Evolutionary conservation across 2,888 invertebrate genomes (phyloP).

Genomic region (Tridacna gigas): DNA sequence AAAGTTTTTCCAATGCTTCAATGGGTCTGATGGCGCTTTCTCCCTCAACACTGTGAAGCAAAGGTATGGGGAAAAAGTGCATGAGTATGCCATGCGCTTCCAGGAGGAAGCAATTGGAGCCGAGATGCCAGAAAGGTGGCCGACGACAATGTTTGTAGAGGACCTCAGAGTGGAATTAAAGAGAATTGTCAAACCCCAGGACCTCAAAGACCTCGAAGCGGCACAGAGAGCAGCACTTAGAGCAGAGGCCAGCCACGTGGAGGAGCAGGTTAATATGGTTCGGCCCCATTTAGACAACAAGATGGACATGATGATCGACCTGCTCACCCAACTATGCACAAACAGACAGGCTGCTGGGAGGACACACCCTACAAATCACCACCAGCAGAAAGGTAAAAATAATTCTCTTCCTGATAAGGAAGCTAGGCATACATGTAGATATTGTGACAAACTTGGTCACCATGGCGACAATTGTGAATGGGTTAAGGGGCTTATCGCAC

Average conservation of each 20-base stretch:
- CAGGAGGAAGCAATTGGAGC: background rate
- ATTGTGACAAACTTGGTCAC: background rate
- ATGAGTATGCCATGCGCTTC: conserved; percentile 21
- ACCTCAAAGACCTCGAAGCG: conserved; percentile 1
- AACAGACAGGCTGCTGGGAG: background rate
- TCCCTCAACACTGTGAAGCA: conserved; percentile 14
- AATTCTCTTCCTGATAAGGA: conserved; percentile 3
- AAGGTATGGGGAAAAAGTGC: conserved; percentile 15
- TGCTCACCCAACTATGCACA: background rate
- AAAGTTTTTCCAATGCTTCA: conserved; percentile 19
- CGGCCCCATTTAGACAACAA: background rate
- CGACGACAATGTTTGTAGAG: conserved; percentile 22
- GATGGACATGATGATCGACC: background rate
- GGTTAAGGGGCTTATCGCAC: conserved; percentile 3
- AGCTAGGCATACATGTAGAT: background rate
- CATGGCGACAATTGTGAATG: background rate
- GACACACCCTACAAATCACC: background rate
- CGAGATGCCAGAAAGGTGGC: conserved; percentile 23
- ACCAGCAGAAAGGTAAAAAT: conserved; percentile 7
- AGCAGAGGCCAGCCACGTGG: conserved; percentile 19
- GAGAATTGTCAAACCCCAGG: conserved; percentile 30
- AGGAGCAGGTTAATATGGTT: background rate
- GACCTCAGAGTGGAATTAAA: background rate
- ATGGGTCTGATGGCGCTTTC: conserved; percentile 33
- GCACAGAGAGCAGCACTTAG: conserved; percentile 34